phyloP scores from a whole-genome alignment of 2,888 invertebrate genomes.

The Nomada flava region DNA sequence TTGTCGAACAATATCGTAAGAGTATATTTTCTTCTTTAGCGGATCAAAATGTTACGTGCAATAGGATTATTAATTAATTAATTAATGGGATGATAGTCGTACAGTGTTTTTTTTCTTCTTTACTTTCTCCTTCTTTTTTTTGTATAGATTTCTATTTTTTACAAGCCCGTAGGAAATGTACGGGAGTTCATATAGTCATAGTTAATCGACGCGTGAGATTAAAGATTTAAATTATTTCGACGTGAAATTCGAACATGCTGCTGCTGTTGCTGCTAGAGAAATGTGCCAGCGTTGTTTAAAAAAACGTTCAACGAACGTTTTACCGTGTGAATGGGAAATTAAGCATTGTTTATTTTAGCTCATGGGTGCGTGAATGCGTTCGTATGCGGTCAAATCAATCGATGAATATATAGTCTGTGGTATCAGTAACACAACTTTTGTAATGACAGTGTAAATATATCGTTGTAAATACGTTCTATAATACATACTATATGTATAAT shows the following conservation, averaged over 20 bases:
- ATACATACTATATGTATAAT: constrained; percentile 60
- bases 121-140: constrained; percentile 19
- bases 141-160: constrained; percentile 56
- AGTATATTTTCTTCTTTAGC: constrained; percentile 11
- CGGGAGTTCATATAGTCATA: constrained; percentile 46
- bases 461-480: constrained; percentile 76
- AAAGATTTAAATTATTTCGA: constrained; percentile 59
- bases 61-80: constrained; percentile 40
- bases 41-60: constrained; percentile 39
- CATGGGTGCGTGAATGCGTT: constrained; percentile 52
- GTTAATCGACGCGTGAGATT: constrained; percentile 49
- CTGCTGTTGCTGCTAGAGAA: constrained; percentile 16
- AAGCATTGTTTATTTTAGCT: constrained; percentile 50
- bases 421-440: constrained; percentile 67
- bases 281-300: constrained; percentile 34
- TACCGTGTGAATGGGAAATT: constrained; percentile 53
- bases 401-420: constrained; percentile 65
- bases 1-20: constrained; percentile 19
- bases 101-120: constrained; percentile 14
- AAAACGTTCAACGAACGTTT: constrained; percentile 49
- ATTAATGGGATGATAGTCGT: constrained; percentile 33
- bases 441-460: constrained; percentile 77
- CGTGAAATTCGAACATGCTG: constrained; percentile 35
- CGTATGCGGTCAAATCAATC: constrained; percentile 50
- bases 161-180: constrained; percentile 32